phyloP scores from a whole-genome alignment of 1,140 invertebrate species.

The Fopius arisanus region DNA sequence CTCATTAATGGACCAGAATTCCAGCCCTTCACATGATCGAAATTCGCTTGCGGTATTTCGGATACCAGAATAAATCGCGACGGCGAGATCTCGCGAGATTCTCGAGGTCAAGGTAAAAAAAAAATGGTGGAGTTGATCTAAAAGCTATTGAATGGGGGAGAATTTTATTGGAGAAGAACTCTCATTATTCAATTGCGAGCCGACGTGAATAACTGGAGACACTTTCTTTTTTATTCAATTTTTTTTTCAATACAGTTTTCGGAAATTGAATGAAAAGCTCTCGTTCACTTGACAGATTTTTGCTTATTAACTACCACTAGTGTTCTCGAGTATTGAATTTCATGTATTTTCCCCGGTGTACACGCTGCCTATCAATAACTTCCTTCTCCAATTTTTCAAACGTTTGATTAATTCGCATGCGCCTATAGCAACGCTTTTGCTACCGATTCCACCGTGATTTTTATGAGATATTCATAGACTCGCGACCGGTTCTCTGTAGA shows the following conservation, averaged over 20 bases:
- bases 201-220: too few relatives aligned
- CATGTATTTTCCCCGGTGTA: constrained; percentile 53
- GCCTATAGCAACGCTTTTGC: neutral
- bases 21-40: neutral
- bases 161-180: neutral
- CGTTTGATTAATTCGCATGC: constrained; percentile 50
- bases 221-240: too few relatives aligned
- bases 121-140: neutral
- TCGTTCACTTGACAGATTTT: constrained; percentile 44
- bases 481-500: neutral
- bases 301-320: constrained; percentile 47
- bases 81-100: neutral
- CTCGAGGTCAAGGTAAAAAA: neutral
- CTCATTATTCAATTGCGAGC: neutral
- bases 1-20: constrained; percentile 25
- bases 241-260: too few relatives aligned
- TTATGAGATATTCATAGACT: neutral
- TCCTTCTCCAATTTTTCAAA: constrained; percentile 54
- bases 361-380: constrained; percentile 53
- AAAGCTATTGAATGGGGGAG: too few relatives aligned
- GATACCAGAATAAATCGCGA: neutral
- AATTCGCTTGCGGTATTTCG: neutral
- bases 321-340: constrained; percentile 45
- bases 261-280: constrained; percentile 9
- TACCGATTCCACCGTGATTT: neutral